A percentile compares a stretch with the other conserved stretches of the same genome.
Conservation (phyloP, 2,797 vertebrate genomes). For the Clamator glandarius region DNA sequence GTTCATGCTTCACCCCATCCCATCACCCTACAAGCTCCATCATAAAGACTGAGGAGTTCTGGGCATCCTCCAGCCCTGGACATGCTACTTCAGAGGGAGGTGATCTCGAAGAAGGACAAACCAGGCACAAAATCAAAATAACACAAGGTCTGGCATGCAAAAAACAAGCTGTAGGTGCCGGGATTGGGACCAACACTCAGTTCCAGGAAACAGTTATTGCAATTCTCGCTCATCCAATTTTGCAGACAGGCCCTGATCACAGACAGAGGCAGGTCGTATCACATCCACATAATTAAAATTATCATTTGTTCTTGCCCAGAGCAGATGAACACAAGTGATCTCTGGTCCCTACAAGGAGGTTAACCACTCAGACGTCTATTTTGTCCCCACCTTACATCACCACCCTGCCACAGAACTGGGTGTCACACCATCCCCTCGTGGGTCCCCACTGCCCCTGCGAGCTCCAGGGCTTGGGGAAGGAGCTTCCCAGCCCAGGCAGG, state of each 20-base stretch:
- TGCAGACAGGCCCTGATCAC: not conserved
- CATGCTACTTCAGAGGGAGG: not conserved
- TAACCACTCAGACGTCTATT: not conserved
- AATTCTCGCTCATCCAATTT: not conserved
- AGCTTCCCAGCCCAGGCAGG: not conserved
- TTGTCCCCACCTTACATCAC: not conserved
- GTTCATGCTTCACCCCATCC: accelerated
- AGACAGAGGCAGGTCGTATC: not conserved
- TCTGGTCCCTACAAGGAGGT: not conserved
- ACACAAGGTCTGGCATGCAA: not conserved
- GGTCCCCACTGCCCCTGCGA: not conserved
- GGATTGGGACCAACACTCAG: not conserved
- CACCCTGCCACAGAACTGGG: not conserved
- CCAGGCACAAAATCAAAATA: not conserved
- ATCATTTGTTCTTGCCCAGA: not conserved
- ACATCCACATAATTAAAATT: not conserved
- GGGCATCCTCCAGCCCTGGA: not conserved
- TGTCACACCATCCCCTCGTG: not conserved
- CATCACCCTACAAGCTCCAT: not conserved
- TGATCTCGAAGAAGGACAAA: not conserved
- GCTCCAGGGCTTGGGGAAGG: not conserved
- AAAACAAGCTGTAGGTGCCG: not conserved
- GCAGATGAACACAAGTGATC: not conserved
- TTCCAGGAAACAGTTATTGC: not conserved
- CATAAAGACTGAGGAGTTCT: not conserved